Evolutionary conservation across 2,888 invertebrate species (phyloP).

Genomic region (Eupithecia subfuscata): DNA sequence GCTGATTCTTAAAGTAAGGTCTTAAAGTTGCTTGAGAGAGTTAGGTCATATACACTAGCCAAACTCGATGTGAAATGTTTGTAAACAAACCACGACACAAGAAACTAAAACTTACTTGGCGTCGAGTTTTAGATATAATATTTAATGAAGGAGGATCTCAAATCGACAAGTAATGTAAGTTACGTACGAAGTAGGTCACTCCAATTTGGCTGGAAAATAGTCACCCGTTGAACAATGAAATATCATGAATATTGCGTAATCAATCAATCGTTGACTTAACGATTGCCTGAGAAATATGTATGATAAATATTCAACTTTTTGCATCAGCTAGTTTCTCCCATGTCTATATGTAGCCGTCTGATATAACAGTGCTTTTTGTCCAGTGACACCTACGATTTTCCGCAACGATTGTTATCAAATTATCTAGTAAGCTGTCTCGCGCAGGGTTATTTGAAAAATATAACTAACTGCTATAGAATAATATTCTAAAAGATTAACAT

Average conservation of each 20-base stretch:
- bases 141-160: too few relatives aligned
- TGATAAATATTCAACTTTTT: slow-evolving; percentile 2
- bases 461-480: too few relatives aligned
- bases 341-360: slow-evolving; percentile 9
- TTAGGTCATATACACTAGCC: not conserved
- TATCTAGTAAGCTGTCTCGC: not conserved
- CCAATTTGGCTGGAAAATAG: not conserved
- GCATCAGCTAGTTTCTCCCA: slow-evolving; percentile 5
- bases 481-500: too few relatives aligned
- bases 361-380: not conserved
- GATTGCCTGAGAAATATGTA: not conserved
- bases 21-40: not conserved
- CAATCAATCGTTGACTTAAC: not conserved
- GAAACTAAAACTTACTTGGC: too few relatives aligned
- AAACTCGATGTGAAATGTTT: too few relatives aligned
- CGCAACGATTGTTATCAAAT: not conserved
- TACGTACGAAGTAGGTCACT: too few relatives aligned
- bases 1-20: not conserved
- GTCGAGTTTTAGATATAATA: too few relatives aligned
- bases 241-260: slow-evolving; percentile 6
- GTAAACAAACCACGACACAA: too few relatives aligned
- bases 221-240: slow-evolving; percentile 3
- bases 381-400: not conserved
- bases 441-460: not conserved
- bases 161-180: too few relatives aligned